Evolutionary conservation across 2,113 vertebrate species (phyloP).

Genomic region (Haemorhous mexicanus): DNA sequence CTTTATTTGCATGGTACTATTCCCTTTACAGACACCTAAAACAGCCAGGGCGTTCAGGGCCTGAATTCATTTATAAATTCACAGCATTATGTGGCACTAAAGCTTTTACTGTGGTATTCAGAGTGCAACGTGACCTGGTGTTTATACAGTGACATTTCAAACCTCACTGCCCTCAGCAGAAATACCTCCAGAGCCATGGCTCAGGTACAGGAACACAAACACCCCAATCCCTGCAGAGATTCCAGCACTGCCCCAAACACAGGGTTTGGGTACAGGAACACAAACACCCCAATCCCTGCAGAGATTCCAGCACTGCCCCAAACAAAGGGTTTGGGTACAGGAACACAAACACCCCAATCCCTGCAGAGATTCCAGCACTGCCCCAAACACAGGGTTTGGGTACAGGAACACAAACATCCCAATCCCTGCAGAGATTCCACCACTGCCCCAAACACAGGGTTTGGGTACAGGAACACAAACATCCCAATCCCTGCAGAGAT

Average conservation of each 20-base stretch:
- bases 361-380: neutral
- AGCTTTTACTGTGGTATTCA: neutral
- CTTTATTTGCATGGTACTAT: neutral
- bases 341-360: neutral
- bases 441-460: accelerated
- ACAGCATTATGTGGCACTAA: neutral
- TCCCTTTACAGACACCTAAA: neutral
- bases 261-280: too few species aligned
- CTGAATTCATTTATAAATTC: neutral
- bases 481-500: neutral
- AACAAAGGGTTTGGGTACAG: neutral
- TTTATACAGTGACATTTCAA: neutral
- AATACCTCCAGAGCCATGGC: accelerated
- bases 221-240: neutral
- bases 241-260: neutral
- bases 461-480: neutral
- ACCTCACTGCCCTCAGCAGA: neutral
- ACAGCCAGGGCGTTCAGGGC: neutral
- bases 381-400: too few species aligned
- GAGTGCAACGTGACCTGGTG: neutral
- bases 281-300: neutral
- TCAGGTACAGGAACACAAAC: neutral
- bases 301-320: accelerated
- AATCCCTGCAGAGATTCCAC: neutral
- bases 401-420: neutral